phyloP scores from a whole-genome alignment of 2,797 vertebrate species.

The Myotis myotis region DNA sequence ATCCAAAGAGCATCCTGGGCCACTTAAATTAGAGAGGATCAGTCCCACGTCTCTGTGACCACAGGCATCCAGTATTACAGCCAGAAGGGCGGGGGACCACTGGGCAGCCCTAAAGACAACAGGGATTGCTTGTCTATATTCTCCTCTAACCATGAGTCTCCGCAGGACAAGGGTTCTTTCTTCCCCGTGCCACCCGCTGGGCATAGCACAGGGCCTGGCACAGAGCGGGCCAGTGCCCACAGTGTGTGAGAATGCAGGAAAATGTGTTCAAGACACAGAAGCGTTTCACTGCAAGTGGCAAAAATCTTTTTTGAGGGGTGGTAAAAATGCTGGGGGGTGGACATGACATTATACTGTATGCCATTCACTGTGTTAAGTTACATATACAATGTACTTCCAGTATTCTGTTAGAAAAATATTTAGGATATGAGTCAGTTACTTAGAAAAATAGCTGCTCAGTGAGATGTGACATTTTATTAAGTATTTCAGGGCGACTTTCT shows the following conservation, averaged over 20 bases:
- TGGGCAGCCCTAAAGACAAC: background rate
- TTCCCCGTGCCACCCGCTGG: background rate
- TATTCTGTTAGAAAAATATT: constrained; percentile 12
- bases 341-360: background rate
- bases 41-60: background rate
- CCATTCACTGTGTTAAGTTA: constrained; percentile 12
- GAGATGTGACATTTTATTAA: background rate
- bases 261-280: background rate
- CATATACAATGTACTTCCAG: background rate
- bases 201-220: background rate
- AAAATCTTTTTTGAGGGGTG: background rate
- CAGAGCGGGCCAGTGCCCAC: background rate
- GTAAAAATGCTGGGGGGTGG: background rate
- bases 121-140: too few relatives aligned
- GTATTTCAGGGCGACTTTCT: background rate
- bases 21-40: background rate
- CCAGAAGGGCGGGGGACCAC: background rate
- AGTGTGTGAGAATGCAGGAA: background rate
- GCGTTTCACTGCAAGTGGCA: background rate
- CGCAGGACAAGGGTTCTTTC: background rate
- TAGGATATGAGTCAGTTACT: background rate
- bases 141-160: background rate
- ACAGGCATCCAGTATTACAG: background rate
- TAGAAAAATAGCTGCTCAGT: background rate
- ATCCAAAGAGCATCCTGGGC: background rate